phyloP scores from a whole-genome alignment of 2,113 vertebrate genomes.

The Grallaria varia region DNA sequence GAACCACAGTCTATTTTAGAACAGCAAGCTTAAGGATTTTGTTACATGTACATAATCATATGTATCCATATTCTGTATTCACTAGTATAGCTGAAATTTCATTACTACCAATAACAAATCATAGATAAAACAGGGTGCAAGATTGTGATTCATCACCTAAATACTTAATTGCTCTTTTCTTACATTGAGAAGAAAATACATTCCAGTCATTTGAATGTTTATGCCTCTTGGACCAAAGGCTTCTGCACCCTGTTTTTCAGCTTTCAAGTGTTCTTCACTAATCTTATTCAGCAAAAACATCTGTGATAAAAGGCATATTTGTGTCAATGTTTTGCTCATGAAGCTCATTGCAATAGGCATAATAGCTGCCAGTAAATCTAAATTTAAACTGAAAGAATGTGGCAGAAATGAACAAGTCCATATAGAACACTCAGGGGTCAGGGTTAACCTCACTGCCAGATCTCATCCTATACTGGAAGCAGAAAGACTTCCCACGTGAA shows the following conservation, averaged over 20 bases:
- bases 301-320: constrained; percentile 69
- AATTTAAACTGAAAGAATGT: constrained; percentile 74
- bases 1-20: background rate
- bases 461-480: constrained; percentile 40
- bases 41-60: background rate
- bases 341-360: constrained; percentile 45
- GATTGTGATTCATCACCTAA: background rate
- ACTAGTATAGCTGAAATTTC: background rate
- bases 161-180: constrained; percentile 52
- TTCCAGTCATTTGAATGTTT: constrained; percentile 33
- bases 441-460: constrained; percentile 50
- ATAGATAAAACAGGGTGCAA: background rate
- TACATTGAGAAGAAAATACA: constrained; percentile 45
- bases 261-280: constrained; percentile 64
- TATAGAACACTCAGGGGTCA: constrained; percentile 58
- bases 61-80: background rate
- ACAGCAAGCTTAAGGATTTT: background rate
- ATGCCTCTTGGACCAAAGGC: constrained; percentile 45
- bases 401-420: constrained; percentile 49
- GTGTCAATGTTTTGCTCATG: constrained; percentile 46
- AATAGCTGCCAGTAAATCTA: constrained; percentile 60
- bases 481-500: constrained; percentile 36
- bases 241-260: constrained; percentile 65
- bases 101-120: background rate
- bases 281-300: constrained; percentile 71